Evolutionary conservation across 2,888 invertebrate species (phyloP), one percentile per base, ranked within the genome.

Genomic region (Saturnia pavonia): DNA sequence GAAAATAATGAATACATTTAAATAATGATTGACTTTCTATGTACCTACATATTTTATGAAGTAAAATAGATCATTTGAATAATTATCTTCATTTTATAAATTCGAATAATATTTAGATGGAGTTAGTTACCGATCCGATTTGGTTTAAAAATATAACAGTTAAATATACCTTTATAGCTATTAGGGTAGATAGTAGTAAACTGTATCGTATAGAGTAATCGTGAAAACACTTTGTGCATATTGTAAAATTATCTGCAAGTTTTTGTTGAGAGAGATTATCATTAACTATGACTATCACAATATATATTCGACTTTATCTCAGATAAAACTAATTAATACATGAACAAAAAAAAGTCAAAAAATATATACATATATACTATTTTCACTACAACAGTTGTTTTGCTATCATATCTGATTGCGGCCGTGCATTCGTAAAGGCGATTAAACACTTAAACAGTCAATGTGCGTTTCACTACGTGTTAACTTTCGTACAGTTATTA

Each of bases 401-500:
- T 54, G 22, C 22, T 54, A n/a, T 27, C 16, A n/a, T 48, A 25
- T 68, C n/a, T 68, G 27, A 45, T 7, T 42, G 60, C 57, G 42
- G 19, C 14, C 57, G 19, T 69, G 48, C 22, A 66, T 51, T 60
- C 51, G n/a, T 71, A 76, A 80, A 77, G 72, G 72, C 72, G 76
- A 77, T 79, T 77, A 79, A 74, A 72, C 69, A 77, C 75, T 76
- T 76, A 73, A 72, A 70, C 63, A 72, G 72, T 75, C 72, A 70
- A 60, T 51, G 67, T 67, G 73, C 63, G 70, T 72, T 73, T 74
- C 70, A 71, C 51, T 74, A 74, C 69, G 69, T 73, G 74, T 72
- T 72, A 48, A 63, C 48, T 68, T 51, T 51, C 67, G 27, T 40
- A 48, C 40, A 45, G n/a, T 63, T 48, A 76, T 72, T 88, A 85